Evolutionary conservation across 2,888 invertebrate genomes (phyloP).

Genomic region (Neocrepidodera transversa): DNA sequence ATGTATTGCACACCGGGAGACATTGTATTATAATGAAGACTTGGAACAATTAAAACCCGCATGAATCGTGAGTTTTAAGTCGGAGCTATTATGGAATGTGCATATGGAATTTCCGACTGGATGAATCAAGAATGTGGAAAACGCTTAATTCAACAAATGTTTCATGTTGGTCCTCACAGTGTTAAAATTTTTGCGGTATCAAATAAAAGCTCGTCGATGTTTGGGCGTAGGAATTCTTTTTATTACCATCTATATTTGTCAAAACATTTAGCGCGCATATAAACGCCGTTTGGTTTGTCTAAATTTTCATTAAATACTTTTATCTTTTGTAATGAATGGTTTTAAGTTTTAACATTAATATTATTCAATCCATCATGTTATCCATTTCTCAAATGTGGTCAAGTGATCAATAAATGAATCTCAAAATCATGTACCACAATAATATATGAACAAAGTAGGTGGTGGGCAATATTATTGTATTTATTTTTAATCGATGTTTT

Average conservation of each 20-base stretch:
- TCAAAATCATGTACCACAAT: no score
- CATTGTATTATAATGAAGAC: conserved; percentile 31
- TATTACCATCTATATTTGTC: conserved; percentile 32
- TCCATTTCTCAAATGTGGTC: no score
- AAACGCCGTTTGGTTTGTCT: no score
- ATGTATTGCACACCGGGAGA: background rate
- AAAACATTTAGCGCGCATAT: conserved; percentile 11
- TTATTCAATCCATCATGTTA: no score
- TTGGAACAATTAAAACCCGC: conserved; percentile 51
- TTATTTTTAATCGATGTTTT: no score
- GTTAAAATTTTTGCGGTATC: conserved; percentile 54
- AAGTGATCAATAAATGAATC: no score
- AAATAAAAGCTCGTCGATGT: conserved; percentile 42
- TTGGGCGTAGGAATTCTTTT: conserved; percentile 26
- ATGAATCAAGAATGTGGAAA: conserved; percentile 57
- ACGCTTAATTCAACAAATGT: conserved; percentile 56
- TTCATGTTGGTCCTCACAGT: conserved; percentile 49
- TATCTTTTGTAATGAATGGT: no score
- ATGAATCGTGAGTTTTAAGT: conserved; percentile 54
- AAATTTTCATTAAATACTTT: no score
- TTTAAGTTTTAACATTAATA: no score
- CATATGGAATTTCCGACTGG: conserved; percentile 58
- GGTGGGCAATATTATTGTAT: no score
- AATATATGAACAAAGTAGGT: no score
- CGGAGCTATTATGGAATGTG: conserved; percentile 57